Conservation (phyloP, 2,797 vertebrate species). For the Atherinosoma microstoma region DNA sequence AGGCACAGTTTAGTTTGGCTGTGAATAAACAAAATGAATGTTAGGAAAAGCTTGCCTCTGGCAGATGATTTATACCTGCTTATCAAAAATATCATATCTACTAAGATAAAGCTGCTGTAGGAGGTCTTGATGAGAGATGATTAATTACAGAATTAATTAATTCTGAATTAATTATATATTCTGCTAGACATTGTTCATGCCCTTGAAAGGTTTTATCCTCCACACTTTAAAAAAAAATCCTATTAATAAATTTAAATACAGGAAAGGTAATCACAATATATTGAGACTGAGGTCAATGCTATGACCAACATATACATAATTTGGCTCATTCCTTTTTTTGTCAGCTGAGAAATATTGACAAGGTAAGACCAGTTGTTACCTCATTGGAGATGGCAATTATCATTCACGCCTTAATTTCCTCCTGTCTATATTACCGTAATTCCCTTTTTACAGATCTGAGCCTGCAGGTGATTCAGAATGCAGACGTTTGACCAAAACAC, state of each 20-base stretch:
- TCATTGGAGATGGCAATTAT: too few relatives aligned
- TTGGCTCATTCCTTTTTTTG: too few relatives aligned
- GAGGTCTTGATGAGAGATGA: conserved; percentile 62
- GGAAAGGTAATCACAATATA: not conserved
- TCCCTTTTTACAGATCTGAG: too few relatives aligned
- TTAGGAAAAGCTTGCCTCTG: conserved; percentile 39
- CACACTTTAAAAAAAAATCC: not conserved
- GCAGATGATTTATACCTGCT: conserved; percentile 69
- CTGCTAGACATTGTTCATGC: conserved; percentile 40
- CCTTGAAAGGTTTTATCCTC: conserved; percentile 31
- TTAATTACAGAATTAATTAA: conserved; percentile 72
- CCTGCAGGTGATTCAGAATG: too few relatives aligned
- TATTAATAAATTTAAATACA: conserved; percentile 4
- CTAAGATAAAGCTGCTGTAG: conserved; percentile 36
- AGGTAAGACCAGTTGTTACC: too few relatives aligned
- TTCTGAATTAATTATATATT: conserved; percentile 69
- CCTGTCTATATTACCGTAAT: too few relatives aligned
- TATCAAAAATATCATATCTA: conserved; percentile 65
- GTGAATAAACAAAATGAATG: conserved; percentile 53
- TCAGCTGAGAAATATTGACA: too few relatives aligned
- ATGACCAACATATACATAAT: too few relatives aligned
- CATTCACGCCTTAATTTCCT: too few relatives aligned
- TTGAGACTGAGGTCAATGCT: not conserved
- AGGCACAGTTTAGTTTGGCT: conserved; percentile 50
- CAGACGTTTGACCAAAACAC: too few relatives aligned